Evolutionary conservation across 2,888 invertebrate genomes (phyloP).

Genomic region (Lymantria dispar): DNA sequence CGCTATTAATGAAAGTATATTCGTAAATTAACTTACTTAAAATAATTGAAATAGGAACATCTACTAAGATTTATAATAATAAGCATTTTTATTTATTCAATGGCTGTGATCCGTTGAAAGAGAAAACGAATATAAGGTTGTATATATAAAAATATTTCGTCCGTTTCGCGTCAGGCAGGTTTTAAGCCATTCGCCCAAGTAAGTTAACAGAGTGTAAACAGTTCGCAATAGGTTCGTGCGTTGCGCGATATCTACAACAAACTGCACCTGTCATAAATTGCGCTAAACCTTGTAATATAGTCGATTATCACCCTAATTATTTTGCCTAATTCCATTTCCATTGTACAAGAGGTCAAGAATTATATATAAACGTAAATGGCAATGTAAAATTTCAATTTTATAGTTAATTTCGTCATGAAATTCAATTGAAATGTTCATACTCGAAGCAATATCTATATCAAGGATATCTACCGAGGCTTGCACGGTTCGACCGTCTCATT

Average conservation of each 20-base stretch:
- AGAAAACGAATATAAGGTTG: conserved; percentile 58
- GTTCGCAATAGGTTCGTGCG: conserved; percentile 42
- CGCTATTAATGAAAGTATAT: not conserved
- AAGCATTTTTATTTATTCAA: conserved; percentile 41
- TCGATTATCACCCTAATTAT: conserved; percentile 48
- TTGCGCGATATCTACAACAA: conserved; percentile 62
- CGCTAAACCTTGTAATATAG: conserved; percentile 55
- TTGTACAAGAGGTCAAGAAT: conserved; percentile 66
- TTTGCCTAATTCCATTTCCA: conserved; percentile 49
- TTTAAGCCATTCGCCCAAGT: conserved; percentile 55
- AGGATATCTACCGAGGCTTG: conserved; percentile 44
- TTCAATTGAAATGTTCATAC: conserved; percentile 37
- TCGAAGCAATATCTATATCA: conserved; percentile 35
- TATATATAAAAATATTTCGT: conserved; percentile 70
- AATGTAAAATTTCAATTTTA: conserved; percentile 30
- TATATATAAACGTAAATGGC: conserved; percentile 37
- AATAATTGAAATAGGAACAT: conserved; percentile 1
- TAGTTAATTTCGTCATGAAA: conserved; percentile 36
- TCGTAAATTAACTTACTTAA: conserved; percentile 1
- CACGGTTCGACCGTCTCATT: conserved; percentile 42
- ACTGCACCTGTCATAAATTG: conserved; percentile 59
- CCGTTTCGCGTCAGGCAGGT: conserved; percentile 62
- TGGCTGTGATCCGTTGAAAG: conserved; percentile 46
- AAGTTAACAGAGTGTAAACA: conserved; percentile 67
- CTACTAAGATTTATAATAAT: not conserved